These are phyloP conservation scores for Montipora capricornis DNA, from an alignment of 64 coral and sea anemone species.

Conservation along the genomic window DNA sequence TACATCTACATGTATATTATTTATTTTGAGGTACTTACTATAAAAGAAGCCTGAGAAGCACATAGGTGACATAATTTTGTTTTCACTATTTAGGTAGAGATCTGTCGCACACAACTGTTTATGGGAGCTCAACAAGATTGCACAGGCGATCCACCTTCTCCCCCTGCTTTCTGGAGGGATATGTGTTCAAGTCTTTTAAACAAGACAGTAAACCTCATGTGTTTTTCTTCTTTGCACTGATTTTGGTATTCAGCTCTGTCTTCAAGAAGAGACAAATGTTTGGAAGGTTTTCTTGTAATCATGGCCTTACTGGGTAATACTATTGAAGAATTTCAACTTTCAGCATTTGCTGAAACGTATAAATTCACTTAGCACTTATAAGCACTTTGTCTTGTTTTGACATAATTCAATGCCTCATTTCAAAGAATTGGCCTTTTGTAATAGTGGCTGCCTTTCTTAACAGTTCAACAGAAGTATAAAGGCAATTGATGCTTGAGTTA, in stretches of 20 bases:
- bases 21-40: not conserved
- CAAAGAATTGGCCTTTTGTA: no score
- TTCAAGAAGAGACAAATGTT: no score
- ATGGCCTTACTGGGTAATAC: no score
- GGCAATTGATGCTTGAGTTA: no score
- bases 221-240: not conserved
- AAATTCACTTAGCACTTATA: no score
- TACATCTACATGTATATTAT: not conserved
- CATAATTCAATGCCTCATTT: not conserved
- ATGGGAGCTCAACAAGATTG: not conserved
- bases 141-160: not conserved
- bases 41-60: not conserved
- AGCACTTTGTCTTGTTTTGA: not conserved
- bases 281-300: not conserved
- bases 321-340: not conserved
- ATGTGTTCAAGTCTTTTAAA: slow-evolving; percentile 34
- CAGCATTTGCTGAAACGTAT: not conserved
- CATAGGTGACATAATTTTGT: not conserved
- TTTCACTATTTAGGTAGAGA: not conserved
- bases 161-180: slow-evolving; percentile 16
- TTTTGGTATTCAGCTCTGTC: not conserved
- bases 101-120: slow-evolving; percentile 21
- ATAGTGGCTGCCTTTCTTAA: no score
- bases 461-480: no score
- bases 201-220: slow-evolving; percentile 2